These are phyloP conservation scores for Adela reaumurella DNA, from an alignment of 2,888 invertebrate species.

Conservation along the genomic window DNA sequence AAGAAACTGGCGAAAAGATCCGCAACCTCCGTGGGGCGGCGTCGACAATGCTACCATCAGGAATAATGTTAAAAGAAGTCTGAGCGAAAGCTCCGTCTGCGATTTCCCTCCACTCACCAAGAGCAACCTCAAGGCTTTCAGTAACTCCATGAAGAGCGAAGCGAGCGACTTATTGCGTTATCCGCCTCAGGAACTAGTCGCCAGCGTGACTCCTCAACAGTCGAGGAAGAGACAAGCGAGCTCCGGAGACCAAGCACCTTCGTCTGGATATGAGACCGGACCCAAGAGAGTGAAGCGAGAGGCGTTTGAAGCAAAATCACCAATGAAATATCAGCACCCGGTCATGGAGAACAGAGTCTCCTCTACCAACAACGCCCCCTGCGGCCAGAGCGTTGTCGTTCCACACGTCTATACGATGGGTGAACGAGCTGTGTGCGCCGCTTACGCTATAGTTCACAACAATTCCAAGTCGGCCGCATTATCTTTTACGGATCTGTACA, in stretches of 20 bases:
- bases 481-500: conserved; percentile 35
- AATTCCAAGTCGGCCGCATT: conserved; percentile 43
- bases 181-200: not conserved
- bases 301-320: conserved; percentile 21
- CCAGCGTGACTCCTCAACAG: not conserved
- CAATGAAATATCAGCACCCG: conserved; percentile 22
- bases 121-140: conserved; percentile 18
- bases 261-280: conserved; percentile 36
- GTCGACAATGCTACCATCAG: not conserved
- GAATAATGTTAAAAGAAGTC: conserved; percentile 4
- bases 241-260: conserved; percentile 28
- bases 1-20: conserved; percentile 25
- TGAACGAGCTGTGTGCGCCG: conserved; percentile 39
- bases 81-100: conserved; percentile 39
- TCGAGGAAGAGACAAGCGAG: conserved; percentile 17
- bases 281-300: conserved; percentile 22
- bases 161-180: not conserved
- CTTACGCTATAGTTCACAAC: conserved; percentile 40
- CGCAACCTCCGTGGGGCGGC: conserved; percentile 22
- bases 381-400: conserved; percentile 30
- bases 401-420: conserved; percentile 38
- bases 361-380: conserved; percentile 36
- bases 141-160: conserved; percentile 21
- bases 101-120: conserved; percentile 28
- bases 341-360: conserved; percentile 48